These are phyloP conservation scores for Rhinopomastus cyanomelas DNA, from an alignment of 2,113 vertebrate genomes.

Conservation along the genomic window DNA sequence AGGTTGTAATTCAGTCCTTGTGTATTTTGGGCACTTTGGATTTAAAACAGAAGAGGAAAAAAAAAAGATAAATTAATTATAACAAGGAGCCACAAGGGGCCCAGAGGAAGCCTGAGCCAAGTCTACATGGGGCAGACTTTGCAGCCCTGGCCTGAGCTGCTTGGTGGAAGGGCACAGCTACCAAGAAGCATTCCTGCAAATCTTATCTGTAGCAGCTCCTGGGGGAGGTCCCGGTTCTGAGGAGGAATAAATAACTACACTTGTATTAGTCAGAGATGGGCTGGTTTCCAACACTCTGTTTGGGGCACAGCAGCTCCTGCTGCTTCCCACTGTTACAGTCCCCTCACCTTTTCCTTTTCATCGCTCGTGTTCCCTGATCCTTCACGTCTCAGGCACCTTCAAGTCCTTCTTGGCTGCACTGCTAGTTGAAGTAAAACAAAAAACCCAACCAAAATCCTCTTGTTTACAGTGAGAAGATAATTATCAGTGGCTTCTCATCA, in stretches of 20 bases:
- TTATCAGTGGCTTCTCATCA: not conserved
- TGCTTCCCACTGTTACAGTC: not conserved
- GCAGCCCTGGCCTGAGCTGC: not conserved
- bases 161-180: not conserved
- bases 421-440: not conserved
- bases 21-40: not conserved
- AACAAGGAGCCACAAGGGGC: fast-evolving
- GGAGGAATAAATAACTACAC: not conserved
- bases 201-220: not conserved
- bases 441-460: not conserved
- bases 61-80: not conserved
- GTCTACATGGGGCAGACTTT: not conserved
- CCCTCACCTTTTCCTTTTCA: not conserved
- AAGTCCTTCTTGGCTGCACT: fast-evolving
- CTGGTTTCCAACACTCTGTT: not conserved
- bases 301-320: conserved; percentile 1
- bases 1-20: not conserved
- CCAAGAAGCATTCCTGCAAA: not conserved
- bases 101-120: not conserved
- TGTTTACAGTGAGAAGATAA: not conserved
- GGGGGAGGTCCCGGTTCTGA: not conserved
- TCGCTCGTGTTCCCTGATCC: not conserved
- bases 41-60: not conserved
- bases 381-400: fast-evolving
- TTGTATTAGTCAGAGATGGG: conserved; percentile 41